Evolutionary conservation across 2,888 invertebrate genomes (phyloP).

Genomic region (Nomada ruficornis): DNA sequence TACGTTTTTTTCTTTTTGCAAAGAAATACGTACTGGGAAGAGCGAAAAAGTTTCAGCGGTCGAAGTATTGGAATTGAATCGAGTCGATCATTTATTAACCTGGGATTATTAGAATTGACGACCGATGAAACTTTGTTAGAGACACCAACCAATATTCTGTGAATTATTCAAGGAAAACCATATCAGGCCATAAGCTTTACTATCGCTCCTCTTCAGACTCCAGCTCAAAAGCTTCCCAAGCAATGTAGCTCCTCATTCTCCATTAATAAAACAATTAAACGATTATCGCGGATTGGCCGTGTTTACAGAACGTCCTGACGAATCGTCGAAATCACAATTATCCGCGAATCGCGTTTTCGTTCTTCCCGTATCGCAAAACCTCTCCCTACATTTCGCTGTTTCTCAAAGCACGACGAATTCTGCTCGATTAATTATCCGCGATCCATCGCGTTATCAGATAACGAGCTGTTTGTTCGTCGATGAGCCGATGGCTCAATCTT

Average conservation of each 20-base stretch:
- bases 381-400: background rate
- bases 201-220: no score
- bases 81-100: constrained; percentile 22
- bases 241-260: no score
- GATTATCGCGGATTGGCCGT: background rate
- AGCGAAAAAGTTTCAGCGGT: background rate
- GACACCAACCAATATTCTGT: no score
- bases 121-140: no score
- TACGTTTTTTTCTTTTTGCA: no score
- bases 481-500: constrained; percentile 32
- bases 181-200: no score
- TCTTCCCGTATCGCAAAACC: background rate
- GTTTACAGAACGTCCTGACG: background rate
- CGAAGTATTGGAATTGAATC: background rate
- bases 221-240: background rate
- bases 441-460: constrained; percentile 63
- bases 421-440: constrained; percentile 41
- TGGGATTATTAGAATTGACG: constrained; percentile 21
- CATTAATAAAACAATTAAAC: constrained; percentile 38
- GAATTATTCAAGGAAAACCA: no score
- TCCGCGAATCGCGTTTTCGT: no score
- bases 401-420: constrained; percentile 1
- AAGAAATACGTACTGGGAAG: no score
- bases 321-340: background rate
- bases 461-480: constrained; percentile 51